Evolutionary conservation across 2,888 invertebrate genomes (phyloP), one percentile per base, ranked within the genome.

Genomic region (Macrosoma leucophasiata): DNA sequence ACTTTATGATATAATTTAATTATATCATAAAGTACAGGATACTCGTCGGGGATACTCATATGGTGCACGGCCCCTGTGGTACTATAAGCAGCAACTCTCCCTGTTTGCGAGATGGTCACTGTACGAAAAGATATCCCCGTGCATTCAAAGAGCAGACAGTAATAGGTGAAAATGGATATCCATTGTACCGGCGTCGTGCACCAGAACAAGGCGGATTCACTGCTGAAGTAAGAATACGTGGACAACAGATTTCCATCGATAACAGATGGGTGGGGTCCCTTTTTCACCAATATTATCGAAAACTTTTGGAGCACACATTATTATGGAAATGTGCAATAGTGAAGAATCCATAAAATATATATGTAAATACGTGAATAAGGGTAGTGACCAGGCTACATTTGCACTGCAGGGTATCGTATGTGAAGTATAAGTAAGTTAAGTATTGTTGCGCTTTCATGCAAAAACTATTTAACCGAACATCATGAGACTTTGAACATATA

Each of bases 311-410:
- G 19, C 40, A 38, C 33, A 36, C 29, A 36, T 40, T 25, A 36
- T 33, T 40, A 36, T 44, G 14, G 41, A 47, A 37, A 41, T 15
- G 22, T 46, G 39, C 19, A 39, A 36, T 29, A 37, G 39, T 19
- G 40, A 40, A 22, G 34, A 43, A 21, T 34, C 34, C 22, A 43
- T 46, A 28, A 46, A 39, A 29, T 44, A 41, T 29, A 41, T 45
- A 41, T 46, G 46, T 36, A 31, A 70, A 46, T 77, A 74, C 41
- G 37, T 41, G 22, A 32, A 35, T 17, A 47, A 50, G 50, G 46
- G 50, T 13, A 46, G 48, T 12, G 45, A n/a, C n/a, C n/a, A n/a
- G n/a, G n/a, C n/a, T n/a, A n/a, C n/a, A n/a, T n/a, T n/a, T n/a
- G n/a, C n/a, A 48, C n/a, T n/a, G n/a, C n/a, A n/a, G n/a, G n/a